Base-by-base conservation (phyloP, 2,888 invertebrate genomes). In the Cenopis cana region DNA sequence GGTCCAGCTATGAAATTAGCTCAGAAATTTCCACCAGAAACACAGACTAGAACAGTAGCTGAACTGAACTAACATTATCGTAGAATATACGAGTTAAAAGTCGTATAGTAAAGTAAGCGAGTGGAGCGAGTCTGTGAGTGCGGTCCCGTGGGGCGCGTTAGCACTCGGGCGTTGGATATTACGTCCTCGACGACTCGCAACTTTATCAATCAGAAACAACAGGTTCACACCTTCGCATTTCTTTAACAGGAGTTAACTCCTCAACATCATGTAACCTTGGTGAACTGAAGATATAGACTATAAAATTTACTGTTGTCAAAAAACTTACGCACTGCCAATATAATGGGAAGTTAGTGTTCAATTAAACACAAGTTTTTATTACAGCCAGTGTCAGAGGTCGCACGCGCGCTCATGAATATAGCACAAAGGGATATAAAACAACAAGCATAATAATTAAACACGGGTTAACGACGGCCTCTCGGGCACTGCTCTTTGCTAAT, bases 121-220 rank as follows among this genome's bases (percentile, higher is more conserved):
- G 38, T 46, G 33, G 52, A 54, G 61, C 59, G 50, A 20, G 41
- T 3, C 14, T n/a, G 60, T 46, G 46, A 11, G 29, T 14, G 14
- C 46, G 14, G 20, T 46, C 59, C 36, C 59, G 12, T 8, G 59
- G 67, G 57, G 50, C 67, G 38, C 50, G 60, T 69, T 62, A 62
- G 62, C 55, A 38, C 69, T 50, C 56, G 1, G 18, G 54, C 55
- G 20, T n/a, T 18, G 14, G 46, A 36, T 50, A 50, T 62, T 50
- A 50, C 36, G 50, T 62, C 56, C 24, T 56, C 49, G 17, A 20
- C 24, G 11, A 59, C 49, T 50, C 10, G 57, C 57, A 59, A 59
- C 62, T 69, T 55, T 49, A 69, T 69, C 69, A 69, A 69, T 56
- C 55, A 56, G 41, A 65, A 38, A 36, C 55, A 33, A 14, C 29